Evolutionary conservation across 2,113 vertebrate genomes (phyloP).

Genomic region (Cairina moschata): DNA sequence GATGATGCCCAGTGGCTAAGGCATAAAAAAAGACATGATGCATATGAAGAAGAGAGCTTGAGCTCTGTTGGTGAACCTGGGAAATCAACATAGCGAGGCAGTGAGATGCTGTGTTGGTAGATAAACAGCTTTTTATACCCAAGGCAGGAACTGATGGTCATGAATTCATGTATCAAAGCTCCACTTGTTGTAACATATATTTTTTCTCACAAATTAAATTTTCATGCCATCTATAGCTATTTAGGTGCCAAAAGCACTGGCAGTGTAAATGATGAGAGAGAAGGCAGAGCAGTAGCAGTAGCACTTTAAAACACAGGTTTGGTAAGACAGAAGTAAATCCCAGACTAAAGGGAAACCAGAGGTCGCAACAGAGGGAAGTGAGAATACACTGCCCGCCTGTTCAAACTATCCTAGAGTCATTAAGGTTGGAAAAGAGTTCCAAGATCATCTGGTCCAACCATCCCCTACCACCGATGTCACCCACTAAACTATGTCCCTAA

Average conservation of each 20-base stretch:
- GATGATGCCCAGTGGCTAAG: not conserved
- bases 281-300: not conserved
- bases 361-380: not conserved
- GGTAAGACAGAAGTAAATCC: not conserved
- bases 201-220: not conserved
- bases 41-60: not conserved
- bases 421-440: too few relatives aligned
- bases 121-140: not conserved
- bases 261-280: not conserved
- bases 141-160: not conserved
- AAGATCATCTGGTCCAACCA: too few relatives aligned
- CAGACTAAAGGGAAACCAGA: not conserved
- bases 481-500: too few relatives aligned
- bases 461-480: too few relatives aligned
- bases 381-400: not conserved
- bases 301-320: not conserved
- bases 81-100: fast-evolving
- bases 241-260: not conserved
- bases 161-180: not conserved
- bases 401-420: not conserved
- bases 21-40: not conserved
- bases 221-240: not conserved
- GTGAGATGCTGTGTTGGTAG: not conserved
- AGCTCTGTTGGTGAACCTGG: not conserved
- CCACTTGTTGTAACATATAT: not conserved